These are phyloP conservation scores for Eilema sororculum DNA, from an alignment of 2,888 invertebrate genomes.

Conservation along the genomic window DNA sequence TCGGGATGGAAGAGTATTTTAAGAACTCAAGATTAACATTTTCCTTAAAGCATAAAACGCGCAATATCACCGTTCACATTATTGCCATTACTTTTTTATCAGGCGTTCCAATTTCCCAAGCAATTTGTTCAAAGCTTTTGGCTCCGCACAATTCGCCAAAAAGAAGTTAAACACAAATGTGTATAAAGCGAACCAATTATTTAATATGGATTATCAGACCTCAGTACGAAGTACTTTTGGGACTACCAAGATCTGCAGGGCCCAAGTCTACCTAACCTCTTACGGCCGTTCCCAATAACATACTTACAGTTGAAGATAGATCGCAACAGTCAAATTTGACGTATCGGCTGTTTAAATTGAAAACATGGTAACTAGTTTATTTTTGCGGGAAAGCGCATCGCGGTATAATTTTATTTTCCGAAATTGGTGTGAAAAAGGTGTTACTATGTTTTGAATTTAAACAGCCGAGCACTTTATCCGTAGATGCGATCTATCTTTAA, in stretches of 20 bases:
- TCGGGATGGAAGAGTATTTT: not conserved
- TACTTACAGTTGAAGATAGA: too few species aligned
- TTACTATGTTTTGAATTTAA: too few species aligned
- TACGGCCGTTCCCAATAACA: too few species aligned
- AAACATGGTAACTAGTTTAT: too few species aligned
- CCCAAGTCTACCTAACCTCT: not conserved
- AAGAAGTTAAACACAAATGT: slow-evolving; percentile 32
- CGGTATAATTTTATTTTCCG: too few species aligned
- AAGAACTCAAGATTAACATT: slow-evolving; percentile 5
- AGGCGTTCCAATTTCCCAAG: slow-evolving; percentile 34
- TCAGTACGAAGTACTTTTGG: not conserved
- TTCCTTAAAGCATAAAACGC: not conserved
- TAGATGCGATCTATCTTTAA: too few species aligned
- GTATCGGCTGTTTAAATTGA: too few species aligned
- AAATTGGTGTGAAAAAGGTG: too few species aligned
- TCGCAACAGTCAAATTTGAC: too few species aligned
- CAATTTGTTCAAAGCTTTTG: slow-evolving; percentile 16
- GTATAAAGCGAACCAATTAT: slow-evolving; percentile 55
- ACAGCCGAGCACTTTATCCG: too few species aligned
- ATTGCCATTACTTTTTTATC: slow-evolving; percentile 32
- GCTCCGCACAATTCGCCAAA: slow-evolving; percentile 16
- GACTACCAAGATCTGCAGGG: not conserved
- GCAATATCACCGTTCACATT: slow-evolving; percentile 10
- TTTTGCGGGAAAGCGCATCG: too few species aligned
- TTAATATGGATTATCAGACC: slow-evolving; percentile 59